Conservation (phyloP, 1,140 invertebrate species). For the Panagrolaimus sp. region DNA sequence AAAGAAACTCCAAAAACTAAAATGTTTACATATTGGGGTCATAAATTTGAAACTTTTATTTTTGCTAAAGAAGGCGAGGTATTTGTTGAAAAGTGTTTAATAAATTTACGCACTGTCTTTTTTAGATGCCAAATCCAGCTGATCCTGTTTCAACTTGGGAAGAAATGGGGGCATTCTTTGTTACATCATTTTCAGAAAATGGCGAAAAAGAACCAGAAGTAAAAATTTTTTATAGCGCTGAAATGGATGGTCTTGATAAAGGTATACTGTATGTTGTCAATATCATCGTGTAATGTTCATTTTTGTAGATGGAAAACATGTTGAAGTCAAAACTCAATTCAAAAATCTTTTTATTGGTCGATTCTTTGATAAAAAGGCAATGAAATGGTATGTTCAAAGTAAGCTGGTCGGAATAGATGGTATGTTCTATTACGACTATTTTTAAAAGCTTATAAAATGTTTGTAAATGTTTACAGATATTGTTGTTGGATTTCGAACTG, state of each 20-base stretch:
- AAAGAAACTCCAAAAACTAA: not conserved
- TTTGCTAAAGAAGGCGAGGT: not conserved
- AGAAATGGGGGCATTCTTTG: not conserved
- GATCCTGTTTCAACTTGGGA: slow-evolving; percentile 10
- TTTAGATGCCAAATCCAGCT: not conserved
- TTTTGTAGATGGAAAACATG: not conserved
- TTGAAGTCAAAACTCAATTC: slow-evolving; percentile 7
- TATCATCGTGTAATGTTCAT: not conserved
- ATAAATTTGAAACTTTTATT: slow-evolving; percentile 4
- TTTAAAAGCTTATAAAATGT: too few relatives aligned
- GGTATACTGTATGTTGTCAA: not conserved
- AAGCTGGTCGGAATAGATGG: not conserved
- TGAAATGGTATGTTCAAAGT: slow-evolving; percentile 2
- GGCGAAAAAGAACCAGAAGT: not conserved
- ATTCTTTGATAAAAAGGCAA: not conserved
- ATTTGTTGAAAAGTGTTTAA: too few relatives aligned
- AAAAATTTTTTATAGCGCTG: not conserved
- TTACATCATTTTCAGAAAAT: not conserved
- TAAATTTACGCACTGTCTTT: too few relatives aligned
- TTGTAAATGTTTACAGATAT: not conserved
- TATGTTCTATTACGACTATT: too few relatives aligned
- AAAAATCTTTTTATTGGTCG: not conserved
- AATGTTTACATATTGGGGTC: not conserved
- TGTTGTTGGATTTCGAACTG: not conserved
- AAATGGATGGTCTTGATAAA: slow-evolving; percentile 7